Percentiles rank a stretch among this genome's conserved stretches.
Conservation (phyloP, 2,888 invertebrate species). For the Hemistola chrysoprasaria region DNA sequence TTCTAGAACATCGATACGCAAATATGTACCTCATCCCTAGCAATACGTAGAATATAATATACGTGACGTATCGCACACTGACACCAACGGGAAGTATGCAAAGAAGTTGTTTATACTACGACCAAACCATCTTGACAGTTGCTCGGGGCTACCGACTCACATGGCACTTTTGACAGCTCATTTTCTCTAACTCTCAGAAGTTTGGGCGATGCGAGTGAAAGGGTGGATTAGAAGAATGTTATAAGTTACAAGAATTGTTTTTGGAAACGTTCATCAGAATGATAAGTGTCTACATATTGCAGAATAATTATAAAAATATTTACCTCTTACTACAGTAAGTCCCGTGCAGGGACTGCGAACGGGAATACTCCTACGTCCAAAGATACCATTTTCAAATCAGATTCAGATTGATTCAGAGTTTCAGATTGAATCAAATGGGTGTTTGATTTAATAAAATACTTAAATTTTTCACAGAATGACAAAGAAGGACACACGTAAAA, state of each 20-base stretch:
- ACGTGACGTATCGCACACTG: conserved; percentile 79
- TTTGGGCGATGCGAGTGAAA: conserved; percentile 17
- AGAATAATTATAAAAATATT: too few species aligned
- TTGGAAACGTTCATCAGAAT: too few species aligned
- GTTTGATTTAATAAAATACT: too few species aligned
- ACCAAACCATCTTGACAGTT: conserved; percentile 65
- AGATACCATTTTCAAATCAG: too few species aligned
- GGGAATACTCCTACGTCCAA: too few species aligned
- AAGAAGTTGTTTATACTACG: conserved; percentile 69
- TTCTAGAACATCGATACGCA: conserved; percentile 42
- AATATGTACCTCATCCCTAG: conserved; percentile 56
- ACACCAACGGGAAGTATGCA: conserved; percentile 81
- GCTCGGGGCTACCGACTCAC: conserved; percentile 37
- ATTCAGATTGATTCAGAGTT: too few species aligned
- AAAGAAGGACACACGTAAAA: too few species aligned
- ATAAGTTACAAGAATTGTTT: conserved; percentile 2
- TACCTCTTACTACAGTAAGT: too few species aligned
- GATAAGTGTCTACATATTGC: too few species aligned
- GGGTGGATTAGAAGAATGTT: conserved; percentile 15
- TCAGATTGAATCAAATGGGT: too few species aligned
- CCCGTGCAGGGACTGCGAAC: too few species aligned
- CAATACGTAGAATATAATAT: conserved; percentile 74
- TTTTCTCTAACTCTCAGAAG: conserved; percentile 30
- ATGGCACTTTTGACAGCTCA: conserved; percentile 47
- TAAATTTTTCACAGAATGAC: too few species aligned